phyloP scores from a whole-genome alignment of 2,113 vertebrate species.

The Equus quagga region DNA sequence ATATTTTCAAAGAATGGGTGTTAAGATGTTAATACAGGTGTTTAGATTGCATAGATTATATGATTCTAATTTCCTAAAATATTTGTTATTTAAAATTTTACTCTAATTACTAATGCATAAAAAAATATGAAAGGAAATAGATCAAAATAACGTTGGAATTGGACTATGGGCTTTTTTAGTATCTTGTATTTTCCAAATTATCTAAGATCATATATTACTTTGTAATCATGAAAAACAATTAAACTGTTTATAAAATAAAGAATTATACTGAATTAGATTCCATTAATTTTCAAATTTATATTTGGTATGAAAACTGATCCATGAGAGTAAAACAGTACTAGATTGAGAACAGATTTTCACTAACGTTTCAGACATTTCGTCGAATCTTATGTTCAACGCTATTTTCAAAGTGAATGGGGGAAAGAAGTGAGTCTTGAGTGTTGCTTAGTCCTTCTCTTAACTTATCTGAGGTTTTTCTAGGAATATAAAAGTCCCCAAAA shows the following conservation, averaged over 20 bases:
- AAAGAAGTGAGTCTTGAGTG: not conserved
- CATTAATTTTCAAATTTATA: slow-evolving; percentile 30
- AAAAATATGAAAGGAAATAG: slow-evolving; percentile 17
- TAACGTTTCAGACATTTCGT: not conserved
- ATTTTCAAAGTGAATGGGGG: not conserved
- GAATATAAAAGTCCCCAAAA: not conserved
- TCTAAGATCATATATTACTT: not conserved
- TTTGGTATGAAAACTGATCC: not conserved
- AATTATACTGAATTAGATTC: not conserved
- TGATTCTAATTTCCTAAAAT: slow-evolving; percentile 36
- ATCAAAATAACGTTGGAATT: not conserved
- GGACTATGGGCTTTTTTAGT: not conserved
- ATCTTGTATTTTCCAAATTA: not conserved
- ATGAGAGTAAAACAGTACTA: not conserved
- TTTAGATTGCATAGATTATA: not conserved
- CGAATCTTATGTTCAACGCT: not conserved
- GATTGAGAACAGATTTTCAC: not conserved
- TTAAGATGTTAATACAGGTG: slow-evolving; percentile 8
- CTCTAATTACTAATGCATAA: slow-evolving; percentile 20
- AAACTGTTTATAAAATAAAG: slow-evolving; percentile 13
- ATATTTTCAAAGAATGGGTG: not conserved
- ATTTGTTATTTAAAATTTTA: slow-evolving; percentile 30
- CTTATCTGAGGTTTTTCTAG: not conserved
- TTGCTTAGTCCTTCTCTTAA: not conserved
- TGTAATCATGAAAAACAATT: slow-evolving; percentile 15